A percentile compares a stretch with the other conserved stretches of the same genome.
Conservation (phyloP, 1,140 invertebrate species). For the Aphaenogaster floridana region DNA sequence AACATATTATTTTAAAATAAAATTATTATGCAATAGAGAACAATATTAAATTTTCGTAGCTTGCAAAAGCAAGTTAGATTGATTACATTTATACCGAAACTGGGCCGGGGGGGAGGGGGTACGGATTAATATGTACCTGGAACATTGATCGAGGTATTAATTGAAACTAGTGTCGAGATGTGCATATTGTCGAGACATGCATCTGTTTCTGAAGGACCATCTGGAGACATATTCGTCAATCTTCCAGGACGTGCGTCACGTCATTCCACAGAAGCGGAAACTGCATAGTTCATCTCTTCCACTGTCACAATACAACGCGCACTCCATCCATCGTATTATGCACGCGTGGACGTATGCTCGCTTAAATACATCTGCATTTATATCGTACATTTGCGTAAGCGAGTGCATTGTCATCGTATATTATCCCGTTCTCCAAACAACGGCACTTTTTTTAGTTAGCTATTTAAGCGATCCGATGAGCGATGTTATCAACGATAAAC, state of each 20-base stretch:
- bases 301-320: slow-evolving; percentile 3
- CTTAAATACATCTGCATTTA: slow-evolving; percentile 38
- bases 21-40: background rate
- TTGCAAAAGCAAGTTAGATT: background rate
- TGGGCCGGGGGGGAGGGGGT: background rate
- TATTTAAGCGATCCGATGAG: slow-evolving; percentile 8
- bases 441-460: slow-evolving; percentile 31
- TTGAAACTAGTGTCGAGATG: slow-evolving; percentile 33
- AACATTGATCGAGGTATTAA: slow-evolving; percentile 35
- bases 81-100: background rate
- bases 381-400: slow-evolving; percentile 42
- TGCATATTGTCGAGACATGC: slow-evolving; percentile 1
- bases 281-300: slow-evolving; percentile 37
- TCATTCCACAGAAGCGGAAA: slow-evolving; percentile 7
- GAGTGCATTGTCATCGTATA: background rate
- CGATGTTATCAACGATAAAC: slow-evolving; percentile 5
- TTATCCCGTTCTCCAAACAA: slow-evolving; percentile 19
- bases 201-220: slow-evolving; percentile 11
- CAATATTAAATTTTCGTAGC: background rate
- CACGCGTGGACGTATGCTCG: background rate
- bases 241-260: background rate
- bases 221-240: slow-evolving; percentile 15
- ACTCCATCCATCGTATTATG: slow-evolving; percentile 39
- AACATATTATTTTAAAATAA: background rate
- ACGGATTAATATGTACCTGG: background rate